These are phyloP conservation scores for Heliconius hortense DNA, from an alignment of 2,888 invertebrate species.

Conservation along the genomic window DNA sequence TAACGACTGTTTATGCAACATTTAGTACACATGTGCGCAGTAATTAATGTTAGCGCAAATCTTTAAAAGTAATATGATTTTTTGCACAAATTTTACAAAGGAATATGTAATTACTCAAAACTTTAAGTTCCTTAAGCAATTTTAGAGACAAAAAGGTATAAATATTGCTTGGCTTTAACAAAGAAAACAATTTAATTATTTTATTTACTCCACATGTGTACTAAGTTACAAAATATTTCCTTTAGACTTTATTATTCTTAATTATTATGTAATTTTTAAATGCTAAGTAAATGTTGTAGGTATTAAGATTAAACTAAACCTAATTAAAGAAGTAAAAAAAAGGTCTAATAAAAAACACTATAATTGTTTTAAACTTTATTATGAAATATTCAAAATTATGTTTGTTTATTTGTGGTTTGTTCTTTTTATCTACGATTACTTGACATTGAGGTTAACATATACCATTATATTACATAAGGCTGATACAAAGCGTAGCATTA, in stretches of 20 bases:
- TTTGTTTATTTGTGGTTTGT: background rate
- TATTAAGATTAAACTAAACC: background rate
- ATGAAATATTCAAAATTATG: background rate
- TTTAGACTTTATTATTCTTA: slow-evolving; percentile 3
- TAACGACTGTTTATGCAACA: background rate
- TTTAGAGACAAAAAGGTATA: background rate
- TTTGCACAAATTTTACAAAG: slow-evolving; percentile 24
- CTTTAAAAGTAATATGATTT: background rate
- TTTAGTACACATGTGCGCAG: slow-evolving; percentile 18
- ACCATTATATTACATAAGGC: slow-evolving; percentile 59
- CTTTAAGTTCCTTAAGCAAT: background rate
- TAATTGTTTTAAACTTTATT: background rate
- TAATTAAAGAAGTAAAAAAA: background rate
- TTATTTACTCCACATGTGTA: slow-evolving; percentile 19
- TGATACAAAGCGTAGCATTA: slow-evolving; percentile 51
- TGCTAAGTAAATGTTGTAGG: background rate
- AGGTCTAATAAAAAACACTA: background rate
- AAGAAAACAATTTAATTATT: slow-evolving; percentile 1
- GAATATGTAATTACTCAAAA: background rate
- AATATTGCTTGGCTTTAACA: background rate
- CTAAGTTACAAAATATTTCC: slow-evolving; percentile 2
- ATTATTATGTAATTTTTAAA: background rate
- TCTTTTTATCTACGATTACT: slow-evolving; percentile 43
- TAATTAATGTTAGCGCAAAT: slow-evolving; percentile 14
- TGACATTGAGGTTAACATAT: slow-evolving; percentile 38